These are phyloP conservation scores for Saguinus imperator DNA, from an alignment of 2,113 vertebrate species.

Conservation along the genomic window DNA sequence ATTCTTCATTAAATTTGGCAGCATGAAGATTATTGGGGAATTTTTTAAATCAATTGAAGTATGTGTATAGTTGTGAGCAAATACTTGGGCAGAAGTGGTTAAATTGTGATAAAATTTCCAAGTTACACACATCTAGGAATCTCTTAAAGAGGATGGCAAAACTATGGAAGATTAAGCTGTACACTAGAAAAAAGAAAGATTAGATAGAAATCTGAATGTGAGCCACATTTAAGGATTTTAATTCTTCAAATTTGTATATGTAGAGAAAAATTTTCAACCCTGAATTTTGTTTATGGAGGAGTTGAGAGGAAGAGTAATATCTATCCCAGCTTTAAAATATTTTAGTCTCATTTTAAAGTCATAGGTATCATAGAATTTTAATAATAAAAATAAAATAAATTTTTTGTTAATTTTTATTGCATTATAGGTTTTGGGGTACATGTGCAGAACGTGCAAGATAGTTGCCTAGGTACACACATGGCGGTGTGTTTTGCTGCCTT, in stretches of 20 bases:
- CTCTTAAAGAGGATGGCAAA: not conserved
- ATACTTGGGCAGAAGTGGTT: not conserved
- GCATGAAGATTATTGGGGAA: not conserved
- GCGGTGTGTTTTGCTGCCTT: no score
- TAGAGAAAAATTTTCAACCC: not conserved
- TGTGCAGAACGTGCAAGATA: no score
- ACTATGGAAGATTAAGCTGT: not conserved
- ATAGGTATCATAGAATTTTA: not conserved
- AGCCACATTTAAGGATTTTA: not conserved
- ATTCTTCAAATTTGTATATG: not conserved
- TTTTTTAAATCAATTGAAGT: not conserved
- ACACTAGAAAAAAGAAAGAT: not conserved
- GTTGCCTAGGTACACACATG: no score
- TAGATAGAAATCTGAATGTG: not conserved
- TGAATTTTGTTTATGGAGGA: not conserved
- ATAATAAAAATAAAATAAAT: no score
- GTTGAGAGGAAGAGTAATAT: not conserved
- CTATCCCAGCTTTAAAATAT: not conserved
- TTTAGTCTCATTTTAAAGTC: not conserved
- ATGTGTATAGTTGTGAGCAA: not conserved
- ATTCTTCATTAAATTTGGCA: not conserved
- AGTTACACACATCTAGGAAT: not conserved
- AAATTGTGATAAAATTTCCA: not conserved
- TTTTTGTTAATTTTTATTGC: no score
- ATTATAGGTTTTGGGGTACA: no score